Conservation (phyloP, 2,113 vertebrate genomes). For the Corydoras maculifer region DNA sequence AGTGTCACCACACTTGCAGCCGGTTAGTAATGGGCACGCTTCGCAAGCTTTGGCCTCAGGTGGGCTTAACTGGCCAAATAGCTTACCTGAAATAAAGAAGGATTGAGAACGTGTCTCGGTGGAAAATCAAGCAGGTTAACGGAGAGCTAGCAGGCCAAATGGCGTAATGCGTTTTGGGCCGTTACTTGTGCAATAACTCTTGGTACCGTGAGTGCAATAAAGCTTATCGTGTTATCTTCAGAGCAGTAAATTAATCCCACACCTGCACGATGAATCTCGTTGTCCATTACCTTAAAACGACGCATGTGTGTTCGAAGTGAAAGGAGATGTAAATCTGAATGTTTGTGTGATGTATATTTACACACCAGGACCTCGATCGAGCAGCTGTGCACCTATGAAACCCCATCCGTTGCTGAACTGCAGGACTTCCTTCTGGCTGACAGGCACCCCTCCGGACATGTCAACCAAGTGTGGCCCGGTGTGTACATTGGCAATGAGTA, state of each 20-base stretch:
- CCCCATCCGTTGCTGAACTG: slow-evolving; percentile 59
- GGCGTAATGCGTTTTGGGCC: neutral
- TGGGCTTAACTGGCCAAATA: slow-evolving; percentile 24
- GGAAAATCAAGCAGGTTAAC: slow-evolving; percentile 17
- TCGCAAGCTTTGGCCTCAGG: slow-evolving; percentile 28
- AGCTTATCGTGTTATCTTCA: neutral
- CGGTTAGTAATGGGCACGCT: slow-evolving; percentile 32
- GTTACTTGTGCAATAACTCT: slow-evolving; percentile 16
- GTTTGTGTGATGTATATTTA: slow-evolving; percentile 20
- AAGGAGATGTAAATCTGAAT: slow-evolving; percentile 1
- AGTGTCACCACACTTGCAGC: slow-evolving; percentile 27
- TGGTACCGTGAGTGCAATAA: slow-evolving; percentile 3
- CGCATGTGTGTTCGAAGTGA: neutral
- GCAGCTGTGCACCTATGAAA: slow-evolving; percentile 51
- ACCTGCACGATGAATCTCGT: neutral
- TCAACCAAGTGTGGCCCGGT: slow-evolving; percentile 68
- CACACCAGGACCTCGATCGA: slow-evolving; percentile 53
- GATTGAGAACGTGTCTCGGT: slow-evolving; percentile 7
- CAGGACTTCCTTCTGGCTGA: slow-evolving; percentile 56
- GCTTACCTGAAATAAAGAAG: slow-evolving; percentile 15
- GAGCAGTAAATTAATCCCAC: neutral
- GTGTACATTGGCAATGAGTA: slow-evolving; percentile 68
- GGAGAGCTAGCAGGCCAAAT: slow-evolving; percentile 7
- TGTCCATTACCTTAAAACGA: neutral
- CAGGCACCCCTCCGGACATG: slow-evolving; percentile 57